Percentiles rank a stretch among this genome's conserved stretches.
phyloP scores from a whole-genome alignment of 2,113 vertebrate genomes.

The Malurus alboscapulatus region DNA sequence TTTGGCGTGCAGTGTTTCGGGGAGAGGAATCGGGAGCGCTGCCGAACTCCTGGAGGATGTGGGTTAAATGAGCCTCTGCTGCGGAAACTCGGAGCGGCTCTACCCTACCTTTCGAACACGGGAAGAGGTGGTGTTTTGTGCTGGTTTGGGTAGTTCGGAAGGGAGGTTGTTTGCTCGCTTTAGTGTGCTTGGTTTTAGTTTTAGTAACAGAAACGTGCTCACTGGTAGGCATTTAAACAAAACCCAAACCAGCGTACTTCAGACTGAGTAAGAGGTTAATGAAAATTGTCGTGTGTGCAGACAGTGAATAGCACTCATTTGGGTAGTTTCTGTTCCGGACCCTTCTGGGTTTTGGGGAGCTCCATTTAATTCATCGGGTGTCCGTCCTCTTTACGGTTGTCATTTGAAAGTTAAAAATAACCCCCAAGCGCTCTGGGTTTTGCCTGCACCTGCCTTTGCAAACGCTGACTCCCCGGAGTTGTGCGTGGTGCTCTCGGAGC shows the following conservation, averaged over 20 bases:
- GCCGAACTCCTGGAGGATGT: neutral
- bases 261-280: neutral
- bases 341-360: neutral
- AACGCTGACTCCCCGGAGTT: neutral
- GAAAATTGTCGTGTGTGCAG: neutral
- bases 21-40: neutral
- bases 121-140: neutral
- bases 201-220: neutral
- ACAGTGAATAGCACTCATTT: neutral
- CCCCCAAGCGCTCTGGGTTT: neutral
- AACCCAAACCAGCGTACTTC: neutral
- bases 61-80: neutral
- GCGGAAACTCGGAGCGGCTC: neutral
- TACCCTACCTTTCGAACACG: neutral
- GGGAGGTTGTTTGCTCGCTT: neutral
- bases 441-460: neutral
- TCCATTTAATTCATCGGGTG: neutral
- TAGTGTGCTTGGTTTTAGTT: neutral
- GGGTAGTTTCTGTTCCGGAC: neutral
- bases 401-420: neutral
- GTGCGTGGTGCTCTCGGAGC: neutral
- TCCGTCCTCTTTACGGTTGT: neutral
- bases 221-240: neutral
- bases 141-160: neutral
- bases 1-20: neutral